Percentiles rank a stretch among this genome's conserved stretches.
Conservation (phyloP, 1,140 invertebrate genomes). For the Paraescarpia echinospica region DNA sequence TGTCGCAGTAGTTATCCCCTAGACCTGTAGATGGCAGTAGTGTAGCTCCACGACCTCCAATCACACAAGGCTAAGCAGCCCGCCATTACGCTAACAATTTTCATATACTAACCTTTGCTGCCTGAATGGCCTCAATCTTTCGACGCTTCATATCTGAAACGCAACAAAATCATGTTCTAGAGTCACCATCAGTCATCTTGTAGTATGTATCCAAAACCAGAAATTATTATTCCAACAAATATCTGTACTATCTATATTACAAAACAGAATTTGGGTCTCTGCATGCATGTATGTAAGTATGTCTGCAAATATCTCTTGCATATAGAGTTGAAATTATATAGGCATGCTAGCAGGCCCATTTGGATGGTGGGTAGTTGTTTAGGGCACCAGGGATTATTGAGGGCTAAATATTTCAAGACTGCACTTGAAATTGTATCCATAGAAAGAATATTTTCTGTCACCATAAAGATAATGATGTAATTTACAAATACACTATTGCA, state of each 20-base stretch:
- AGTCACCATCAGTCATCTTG: background rate
- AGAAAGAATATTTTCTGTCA: too few species aligned
- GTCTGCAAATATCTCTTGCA: too few species aligned
- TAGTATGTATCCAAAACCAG: too few species aligned
- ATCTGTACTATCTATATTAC: too few species aligned
- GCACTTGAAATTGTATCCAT: too few species aligned
- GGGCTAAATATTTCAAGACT: background rate
- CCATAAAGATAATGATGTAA: too few species aligned
- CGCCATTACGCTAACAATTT: slow-evolving; percentile 26
- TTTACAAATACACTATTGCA: too few species aligned
- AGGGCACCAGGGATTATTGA: background rate
- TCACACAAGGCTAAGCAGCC: background rate
- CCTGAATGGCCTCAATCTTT: slow-evolving; percentile 39
- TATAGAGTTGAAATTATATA: too few species aligned
- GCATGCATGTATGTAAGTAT: background rate
- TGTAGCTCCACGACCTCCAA: slow-evolving; percentile 14
- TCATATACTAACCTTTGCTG: slow-evolving; percentile 54
- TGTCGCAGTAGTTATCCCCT: slow-evolving; percentile 26
- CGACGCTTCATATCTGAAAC: slow-evolving; percentile 50
- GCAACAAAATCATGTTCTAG: slow-evolving; percentile 22
- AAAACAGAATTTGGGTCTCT: background rate
- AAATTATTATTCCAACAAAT: too few species aligned
- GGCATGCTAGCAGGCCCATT: background rate
- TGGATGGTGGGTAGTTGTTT: background rate
- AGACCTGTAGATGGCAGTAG: slow-evolving; percentile 22